Percentiles rank a stretch among this genome's conserved stretches.
phyloP scores from a whole-genome alignment of 2,113 vertebrate species.

The Ophthalmolycus amberensis region DNA sequence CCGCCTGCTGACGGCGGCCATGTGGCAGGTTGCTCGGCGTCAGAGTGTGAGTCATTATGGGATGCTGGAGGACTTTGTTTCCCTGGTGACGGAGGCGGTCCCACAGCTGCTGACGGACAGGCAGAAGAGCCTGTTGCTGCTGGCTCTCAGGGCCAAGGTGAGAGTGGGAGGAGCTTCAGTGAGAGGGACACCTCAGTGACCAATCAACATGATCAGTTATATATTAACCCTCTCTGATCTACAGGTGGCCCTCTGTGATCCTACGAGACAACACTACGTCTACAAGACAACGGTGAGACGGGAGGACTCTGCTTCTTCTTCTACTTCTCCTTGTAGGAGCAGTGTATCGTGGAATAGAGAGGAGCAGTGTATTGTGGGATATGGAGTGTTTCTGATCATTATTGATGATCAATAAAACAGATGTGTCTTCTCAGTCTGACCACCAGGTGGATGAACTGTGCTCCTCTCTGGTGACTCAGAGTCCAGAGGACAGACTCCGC shows the following conservation, averaged over 20 bases:
- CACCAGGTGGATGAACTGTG: background rate
- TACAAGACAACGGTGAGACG: conserved; percentile 30
- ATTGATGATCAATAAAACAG: background rate
- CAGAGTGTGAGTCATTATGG: conserved; percentile 75
- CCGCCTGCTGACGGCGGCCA: conserved; percentile 75
- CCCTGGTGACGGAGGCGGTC: conserved; percentile 66
- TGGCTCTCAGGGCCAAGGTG: conserved; percentile 85
- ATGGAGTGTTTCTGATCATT: background rate
- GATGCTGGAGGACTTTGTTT: conserved; percentile 80
- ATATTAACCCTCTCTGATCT: background rate
- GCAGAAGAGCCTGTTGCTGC: conserved; percentile 81
- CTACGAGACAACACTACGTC: background rate
- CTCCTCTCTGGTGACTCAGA: conserved; percentile 6
- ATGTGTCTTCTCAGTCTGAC: conserved; percentile 16
- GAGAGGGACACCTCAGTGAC: background rate
- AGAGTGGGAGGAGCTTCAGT: conserved; percentile 49
- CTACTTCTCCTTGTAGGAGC: background rate
- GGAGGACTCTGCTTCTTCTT: background rate
- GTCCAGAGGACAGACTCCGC: conserved; percentile 31
- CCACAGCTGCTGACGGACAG: conserved; percentile 81
- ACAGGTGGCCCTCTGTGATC: conserved; percentile 56
- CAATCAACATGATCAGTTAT: too few relatives aligned
- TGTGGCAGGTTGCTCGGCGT: conserved; percentile 74
- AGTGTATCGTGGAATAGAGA: too few relatives aligned
- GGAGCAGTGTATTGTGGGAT: too few relatives aligned